A percentile compares a stretch with the other conserved stretches of the same genome.
Evolutionary conservation across 2,113 vertebrate genomes (phyloP).

Genomic region (Gallinago undulata): DNA sequence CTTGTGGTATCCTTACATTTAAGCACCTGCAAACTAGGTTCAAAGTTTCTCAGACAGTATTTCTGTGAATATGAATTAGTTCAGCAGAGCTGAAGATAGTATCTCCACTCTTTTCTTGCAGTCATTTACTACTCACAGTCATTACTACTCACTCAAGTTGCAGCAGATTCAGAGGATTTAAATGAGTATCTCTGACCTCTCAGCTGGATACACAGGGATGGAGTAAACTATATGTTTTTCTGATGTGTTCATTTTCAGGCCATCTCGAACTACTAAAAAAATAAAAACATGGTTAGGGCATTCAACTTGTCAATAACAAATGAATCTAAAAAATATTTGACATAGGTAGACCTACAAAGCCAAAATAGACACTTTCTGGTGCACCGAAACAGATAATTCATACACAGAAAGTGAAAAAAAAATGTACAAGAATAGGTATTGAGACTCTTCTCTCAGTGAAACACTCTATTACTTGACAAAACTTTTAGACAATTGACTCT

Average conservation of each 20-base stretch:
- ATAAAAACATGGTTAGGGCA: neutral
- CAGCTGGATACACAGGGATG: neutral
- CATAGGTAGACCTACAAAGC: neutral
- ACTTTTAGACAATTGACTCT: neutral
- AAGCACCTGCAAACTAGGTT: neutral
- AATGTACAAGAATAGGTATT: neutral
- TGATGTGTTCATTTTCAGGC: neutral
- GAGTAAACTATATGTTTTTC: neutral
- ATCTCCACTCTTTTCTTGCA: neutral
- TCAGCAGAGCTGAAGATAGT: neutral
- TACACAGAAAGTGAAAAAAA: neutral
- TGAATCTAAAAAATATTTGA: neutral
- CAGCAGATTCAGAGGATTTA: neutral
- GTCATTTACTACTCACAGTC: neutral
- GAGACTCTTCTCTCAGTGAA: neutral
- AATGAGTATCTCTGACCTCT: neutral
- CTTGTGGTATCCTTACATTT: neutral
- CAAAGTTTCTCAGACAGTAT: neutral
- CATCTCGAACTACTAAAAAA: neutral
- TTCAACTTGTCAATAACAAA: neutral
- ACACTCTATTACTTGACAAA: neutral
- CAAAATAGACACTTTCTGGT: neutral
- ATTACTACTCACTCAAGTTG: neutral
- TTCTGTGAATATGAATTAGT: neutral
- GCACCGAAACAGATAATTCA: neutral